Conservation (phyloP, 2,797 vertebrate genomes). For the Pygocentrus nattereri region DNA sequence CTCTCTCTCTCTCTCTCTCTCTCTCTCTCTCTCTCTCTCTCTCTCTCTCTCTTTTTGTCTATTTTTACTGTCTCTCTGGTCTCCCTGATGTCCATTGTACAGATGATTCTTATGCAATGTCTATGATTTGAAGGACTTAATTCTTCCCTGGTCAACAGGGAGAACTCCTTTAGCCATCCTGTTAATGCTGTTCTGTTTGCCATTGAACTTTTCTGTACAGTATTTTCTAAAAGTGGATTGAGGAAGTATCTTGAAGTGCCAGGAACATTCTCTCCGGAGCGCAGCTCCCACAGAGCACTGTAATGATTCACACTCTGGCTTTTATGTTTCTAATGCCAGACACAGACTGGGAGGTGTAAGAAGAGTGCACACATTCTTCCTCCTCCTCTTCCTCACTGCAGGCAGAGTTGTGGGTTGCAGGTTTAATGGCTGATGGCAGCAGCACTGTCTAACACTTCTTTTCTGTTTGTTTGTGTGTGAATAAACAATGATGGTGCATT, state of each 20-base stretch:
- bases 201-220: neutral
- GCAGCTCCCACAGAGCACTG: neutral
- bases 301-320: neutral
- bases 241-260: neutral
- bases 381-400: neutral
- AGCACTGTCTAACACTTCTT: neutral
- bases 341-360: neutral
- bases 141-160: neutral
- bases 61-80: neutral
- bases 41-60: neutral
- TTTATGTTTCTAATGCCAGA: neutral
- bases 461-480: neutral
- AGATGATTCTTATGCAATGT: neutral
- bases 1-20: no score
- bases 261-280: neutral
- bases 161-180: neutral
- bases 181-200: neutral
- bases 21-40: neutral
- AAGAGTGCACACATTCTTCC: neutral
- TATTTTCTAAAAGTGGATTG: neutral
- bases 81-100: neutral
- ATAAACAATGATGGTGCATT: neutral
- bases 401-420: neutral
- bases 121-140: neutral
- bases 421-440: neutral